Evolutionary conservation across 2,888 invertebrate species (phyloP).

Genomic region (Xylophagus ater): DNA sequence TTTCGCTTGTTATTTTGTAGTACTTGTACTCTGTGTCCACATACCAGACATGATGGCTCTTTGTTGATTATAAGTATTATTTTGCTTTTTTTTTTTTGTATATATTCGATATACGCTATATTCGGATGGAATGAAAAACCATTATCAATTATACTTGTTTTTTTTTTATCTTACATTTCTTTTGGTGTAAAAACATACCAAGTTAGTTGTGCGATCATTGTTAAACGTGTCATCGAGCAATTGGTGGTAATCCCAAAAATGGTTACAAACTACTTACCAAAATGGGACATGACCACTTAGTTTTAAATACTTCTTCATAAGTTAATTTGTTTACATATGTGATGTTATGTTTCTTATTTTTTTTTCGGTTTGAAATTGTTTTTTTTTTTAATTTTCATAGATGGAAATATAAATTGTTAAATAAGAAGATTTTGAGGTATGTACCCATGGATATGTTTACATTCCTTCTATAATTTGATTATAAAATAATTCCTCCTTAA

Average conservation of each 20-base stretch:
- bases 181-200: not conserved
- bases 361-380: too few relatives aligned
- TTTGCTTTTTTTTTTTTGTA: not conserved
- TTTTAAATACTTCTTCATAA: slow-evolving; percentile 9
- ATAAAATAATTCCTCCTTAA: too few relatives aligned
- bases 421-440: too few relatives aligned
- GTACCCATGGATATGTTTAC: too few relatives aligned
- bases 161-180: not conserved
- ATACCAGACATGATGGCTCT: slow-evolving; percentile 16
- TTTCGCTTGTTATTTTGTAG: too few relatives aligned
- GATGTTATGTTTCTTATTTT: too few relatives aligned
- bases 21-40: too few relatives aligned
- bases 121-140: not conserved
- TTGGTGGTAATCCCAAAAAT: slow-evolving; percentile 13
- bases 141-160: slow-evolving; percentile 1
- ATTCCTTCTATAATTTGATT: too few relatives aligned
- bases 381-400: too few relatives aligned
- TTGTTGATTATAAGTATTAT: slow-evolving; percentile 7
- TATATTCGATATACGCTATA: slow-evolving; percentile 1
- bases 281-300: slow-evolving; percentile 17
- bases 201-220: not conserved
- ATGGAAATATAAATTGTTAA: too few relatives aligned
- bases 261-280: slow-evolving; percentile 15
- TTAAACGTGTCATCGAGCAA: slow-evolving; percentile 2
- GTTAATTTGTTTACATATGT: slow-evolving; percentile 19